These are phyloP conservation scores for Anarsia innoxiella DNA, from an alignment of 2,888 invertebrate species.

Conservation along the genomic window DNA sequence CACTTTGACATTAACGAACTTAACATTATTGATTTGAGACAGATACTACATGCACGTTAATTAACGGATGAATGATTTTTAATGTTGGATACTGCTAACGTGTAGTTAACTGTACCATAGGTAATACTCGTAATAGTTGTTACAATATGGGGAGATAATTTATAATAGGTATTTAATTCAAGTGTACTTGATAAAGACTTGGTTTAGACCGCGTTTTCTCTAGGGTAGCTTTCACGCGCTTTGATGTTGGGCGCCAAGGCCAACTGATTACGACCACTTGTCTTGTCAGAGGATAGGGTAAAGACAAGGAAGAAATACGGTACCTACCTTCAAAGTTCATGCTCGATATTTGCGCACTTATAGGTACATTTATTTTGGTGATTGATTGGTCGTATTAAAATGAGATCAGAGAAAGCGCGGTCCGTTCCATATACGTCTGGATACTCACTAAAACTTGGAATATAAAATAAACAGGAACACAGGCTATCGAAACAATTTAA, in stretches of 20 bases:
- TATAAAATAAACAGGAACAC: slow-evolving; percentile 27
- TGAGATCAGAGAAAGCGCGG: slow-evolving; percentile 1
- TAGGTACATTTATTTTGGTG: no score
- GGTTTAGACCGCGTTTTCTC: slow-evolving; percentile 10
- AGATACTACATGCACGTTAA: slow-evolving; percentile 34
- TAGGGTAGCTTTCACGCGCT: no score
- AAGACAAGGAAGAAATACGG: no score
- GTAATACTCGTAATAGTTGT: no score
- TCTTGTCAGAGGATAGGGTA: no score
- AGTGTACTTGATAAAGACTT: slow-evolving; percentile 8
- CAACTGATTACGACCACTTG: no score
- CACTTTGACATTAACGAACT: slow-evolving; percentile 76
- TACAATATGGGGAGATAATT: slow-evolving; percentile 3
- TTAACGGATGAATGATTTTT: slow-evolving; percentile 32
- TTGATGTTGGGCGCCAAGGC: no score
- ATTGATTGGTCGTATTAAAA: no score
- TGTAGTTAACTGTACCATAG: slow-evolving; percentile 34
- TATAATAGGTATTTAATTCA: not conserved
- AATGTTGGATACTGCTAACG: slow-evolving; percentile 36
- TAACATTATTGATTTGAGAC: slow-evolving; percentile 61
- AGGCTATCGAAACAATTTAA: slow-evolving; percentile 20
- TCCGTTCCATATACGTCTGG: not conserved
- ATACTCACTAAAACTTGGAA: slow-evolving; percentile 4
- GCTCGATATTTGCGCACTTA: no score
- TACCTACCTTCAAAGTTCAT: no score